Evolutionary conservation across 2,888 invertebrate species (phyloP), one percentile per base, ranked within the genome.

Genomic region (Andrena praecox): DNA sequence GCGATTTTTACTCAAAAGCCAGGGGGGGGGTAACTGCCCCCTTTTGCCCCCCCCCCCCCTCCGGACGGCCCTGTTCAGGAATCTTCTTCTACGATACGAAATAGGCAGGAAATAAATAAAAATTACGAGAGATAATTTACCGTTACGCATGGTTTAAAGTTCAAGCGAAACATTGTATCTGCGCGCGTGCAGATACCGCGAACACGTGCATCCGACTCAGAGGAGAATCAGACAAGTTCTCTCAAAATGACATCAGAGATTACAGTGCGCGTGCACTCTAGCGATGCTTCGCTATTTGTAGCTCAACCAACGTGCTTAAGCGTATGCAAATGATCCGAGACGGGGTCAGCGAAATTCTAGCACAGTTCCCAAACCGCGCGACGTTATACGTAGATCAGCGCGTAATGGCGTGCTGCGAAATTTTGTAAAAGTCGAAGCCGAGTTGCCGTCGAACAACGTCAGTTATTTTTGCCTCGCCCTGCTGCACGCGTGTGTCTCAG

Each of bases 191-290:
- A 73, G 50, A 80, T 74, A 70, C n/a, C 16, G 31, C 12, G 16
- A 1, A 67, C 66, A 62, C 62, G 70, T 59, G 82, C 24, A 7
- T 52, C 48, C 68, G 64, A 63, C 50, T 74, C 68, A 64, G 59
- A 35, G 8, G 29, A 24, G 20, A 50, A 66, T 70, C 31, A 2
- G 54, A 75, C 54, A 29, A 54, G 31, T 52, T 54, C 60, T 42
- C 35, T 48, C 42, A 12, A 69, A 81, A 69, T 69, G 31, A 60
- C 35, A 2, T 8, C 52, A 31, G n/a, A 10, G 35, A 73, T 84
- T 42, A 48, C 7, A 54, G 71, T 62, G 60, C 59, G 3, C 35
- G 33, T 12, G 80, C 64, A 60, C 75, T 52, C 27, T 24, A 6
- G 16, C 54, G 31, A 52, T 8, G 31, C 67, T 27, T 12, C 12